Percentiles rank a stretch among this genome's conserved stretches.
phyloP scores from a whole-genome alignment of 2,888 invertebrate genomes.

The Hofmannophila pseudospretella region DNA sequence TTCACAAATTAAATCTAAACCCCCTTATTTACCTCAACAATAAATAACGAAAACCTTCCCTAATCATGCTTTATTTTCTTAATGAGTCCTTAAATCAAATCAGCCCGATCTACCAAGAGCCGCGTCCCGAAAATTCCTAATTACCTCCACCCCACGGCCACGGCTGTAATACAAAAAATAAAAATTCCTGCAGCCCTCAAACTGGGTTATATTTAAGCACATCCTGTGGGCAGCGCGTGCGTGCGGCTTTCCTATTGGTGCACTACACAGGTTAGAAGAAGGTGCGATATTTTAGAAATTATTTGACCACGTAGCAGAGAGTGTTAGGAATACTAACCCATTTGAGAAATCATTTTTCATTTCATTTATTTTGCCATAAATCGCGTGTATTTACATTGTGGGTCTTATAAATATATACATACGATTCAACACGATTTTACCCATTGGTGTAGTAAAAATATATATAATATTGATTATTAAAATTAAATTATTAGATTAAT shows the following conservation, averaged over 20 bases:
- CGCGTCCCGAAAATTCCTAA: conserved; percentile 36
- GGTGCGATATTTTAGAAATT: conserved; percentile 22
- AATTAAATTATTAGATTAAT: too few species aligned
- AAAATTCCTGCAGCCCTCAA: conserved; percentile 37
- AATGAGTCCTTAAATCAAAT: background rate
- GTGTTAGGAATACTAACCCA: too few species aligned
- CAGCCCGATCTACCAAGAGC: background rate
- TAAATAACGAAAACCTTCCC: background rate
- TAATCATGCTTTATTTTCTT: background rate
- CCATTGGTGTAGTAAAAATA: too few species aligned
- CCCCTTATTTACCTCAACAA: too few species aligned
- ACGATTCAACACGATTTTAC: too few species aligned
- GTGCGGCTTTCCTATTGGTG: conserved; percentile 24
- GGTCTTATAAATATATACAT: too few species aligned
- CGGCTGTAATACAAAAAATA: conserved; percentile 22
- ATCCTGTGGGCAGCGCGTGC: conserved; percentile 43
- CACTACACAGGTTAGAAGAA: conserved; percentile 10
- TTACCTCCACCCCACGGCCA: conserved; percentile 34
- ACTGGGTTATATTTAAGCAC: conserved; percentile 44
- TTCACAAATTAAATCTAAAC: too few species aligned
- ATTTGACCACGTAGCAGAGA: too few species aligned
- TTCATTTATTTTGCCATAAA: too few species aligned
- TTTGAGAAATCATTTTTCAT: too few species aligned
- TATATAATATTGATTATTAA: too few species aligned
- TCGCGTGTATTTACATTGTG: too few species aligned